These are phyloP conservation scores for Schizothorax lantsangensis DNA, from an alignment of 2,797 vertebrate species.

Conservation along the genomic window DNA sequence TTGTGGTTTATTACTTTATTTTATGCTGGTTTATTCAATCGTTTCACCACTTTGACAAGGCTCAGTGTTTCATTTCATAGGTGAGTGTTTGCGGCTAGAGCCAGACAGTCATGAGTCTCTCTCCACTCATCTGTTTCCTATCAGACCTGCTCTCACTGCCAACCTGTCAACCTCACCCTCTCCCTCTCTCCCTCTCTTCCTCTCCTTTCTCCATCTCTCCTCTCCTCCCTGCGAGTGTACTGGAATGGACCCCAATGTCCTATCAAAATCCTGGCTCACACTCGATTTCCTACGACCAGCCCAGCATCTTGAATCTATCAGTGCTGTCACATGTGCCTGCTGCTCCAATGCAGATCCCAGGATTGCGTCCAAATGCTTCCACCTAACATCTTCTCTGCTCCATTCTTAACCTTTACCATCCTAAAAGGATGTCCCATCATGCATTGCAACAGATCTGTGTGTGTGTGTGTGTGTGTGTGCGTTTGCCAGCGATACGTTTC, in stretches of 20 bases:
- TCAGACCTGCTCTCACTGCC: constrained; percentile 88
- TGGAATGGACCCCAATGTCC: constrained; percentile 39
- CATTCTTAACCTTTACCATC: not conserved
- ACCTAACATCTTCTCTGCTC: not conserved
- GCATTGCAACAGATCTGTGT: not conserved
- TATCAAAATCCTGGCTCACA: constrained; percentile 52
- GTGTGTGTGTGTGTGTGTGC: not conserved
- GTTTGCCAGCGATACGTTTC: constrained; percentile 24
- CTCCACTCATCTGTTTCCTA: constrained; percentile 90
- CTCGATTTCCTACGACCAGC: constrained; percentile 43
- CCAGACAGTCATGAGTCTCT: constrained; percentile 75
- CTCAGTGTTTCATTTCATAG: constrained; percentile 30
- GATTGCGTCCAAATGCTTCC: constrained; percentile 12
- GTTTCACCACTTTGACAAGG: constrained; percentile 20
- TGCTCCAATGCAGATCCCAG: constrained; percentile 34
- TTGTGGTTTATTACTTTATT: not conserved
- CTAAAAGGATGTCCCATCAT: not conserved
- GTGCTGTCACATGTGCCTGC: constrained; percentile 48
- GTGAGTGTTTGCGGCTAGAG: constrained; percentile 78
- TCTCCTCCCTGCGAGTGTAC: constrained; percentile 34
- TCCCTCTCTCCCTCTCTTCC: constrained; percentile 2
- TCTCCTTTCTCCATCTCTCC: constrained; percentile 13
- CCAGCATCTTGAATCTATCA: constrained; percentile 64
- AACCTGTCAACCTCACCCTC: constrained; percentile 54
- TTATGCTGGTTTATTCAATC: constrained; percentile 23